Conservation (phyloP, 2,888 invertebrate species). For the Anoncus sp. region DNA sequence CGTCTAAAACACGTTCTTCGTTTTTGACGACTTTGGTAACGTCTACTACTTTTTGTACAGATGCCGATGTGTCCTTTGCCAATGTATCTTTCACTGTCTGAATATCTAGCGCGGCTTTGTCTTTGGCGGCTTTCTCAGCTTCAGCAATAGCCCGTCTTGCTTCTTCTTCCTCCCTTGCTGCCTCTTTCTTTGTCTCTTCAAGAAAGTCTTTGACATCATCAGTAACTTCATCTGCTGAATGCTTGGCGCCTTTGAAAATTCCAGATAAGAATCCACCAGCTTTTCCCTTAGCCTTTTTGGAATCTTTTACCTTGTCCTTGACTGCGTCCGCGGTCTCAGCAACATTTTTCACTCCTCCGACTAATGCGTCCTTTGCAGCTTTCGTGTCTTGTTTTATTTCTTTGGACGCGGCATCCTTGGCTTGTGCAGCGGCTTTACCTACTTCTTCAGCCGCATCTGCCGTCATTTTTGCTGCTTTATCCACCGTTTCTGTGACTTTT, state of each 20-base stretch:
- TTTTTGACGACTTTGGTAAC: constrained; percentile 29
- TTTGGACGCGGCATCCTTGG: constrained; percentile 44
- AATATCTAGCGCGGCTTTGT: constrained; percentile 50
- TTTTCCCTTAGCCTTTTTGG: constrained; percentile 60
- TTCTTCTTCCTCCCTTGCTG: constrained; percentile 64
- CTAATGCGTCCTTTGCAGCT: constrained; percentile 42
- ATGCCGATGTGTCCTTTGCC: constrained; percentile 38
- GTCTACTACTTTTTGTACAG: constrained; percentile 35
- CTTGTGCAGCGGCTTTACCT: constrained; percentile 36
- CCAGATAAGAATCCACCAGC: constrained; percentile 66
- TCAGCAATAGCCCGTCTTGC: constrained; percentile 44
- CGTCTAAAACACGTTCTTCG: constrained; percentile 47
- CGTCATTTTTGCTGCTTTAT: constrained; percentile 42
- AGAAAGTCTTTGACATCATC: constrained; percentile 72
- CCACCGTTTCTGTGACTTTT: constrained; percentile 39
- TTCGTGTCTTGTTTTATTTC: constrained; percentile 52
- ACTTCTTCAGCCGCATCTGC: constrained; percentile 46
- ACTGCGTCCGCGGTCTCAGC: constrained; percentile 53
- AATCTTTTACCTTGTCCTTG: constrained; percentile 57
- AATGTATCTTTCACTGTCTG: constrained; percentile 56
- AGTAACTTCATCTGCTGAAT: constrained; percentile 68
- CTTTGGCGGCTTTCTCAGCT: constrained; percentile 56
- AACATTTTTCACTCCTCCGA: constrained; percentile 64
- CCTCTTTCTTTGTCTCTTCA: constrained; percentile 73
- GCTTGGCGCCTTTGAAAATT: constrained; percentile 74